phyloP scores from a whole-genome alignment of 2,797 vertebrate genomes.

The Octomys mimax region DNA sequence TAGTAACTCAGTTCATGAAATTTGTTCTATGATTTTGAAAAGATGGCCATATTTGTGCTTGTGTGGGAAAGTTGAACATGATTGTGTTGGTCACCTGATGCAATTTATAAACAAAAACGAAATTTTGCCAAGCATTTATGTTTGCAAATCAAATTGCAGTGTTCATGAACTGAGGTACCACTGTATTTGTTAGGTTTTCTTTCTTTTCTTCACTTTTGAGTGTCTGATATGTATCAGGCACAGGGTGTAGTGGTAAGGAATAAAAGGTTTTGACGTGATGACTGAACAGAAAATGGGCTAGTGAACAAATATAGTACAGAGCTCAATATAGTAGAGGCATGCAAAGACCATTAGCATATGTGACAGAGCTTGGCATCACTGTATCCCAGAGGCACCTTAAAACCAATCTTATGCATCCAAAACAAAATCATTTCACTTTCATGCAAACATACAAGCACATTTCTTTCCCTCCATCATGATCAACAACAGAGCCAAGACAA shows the following conservation, averaged over 20 bases:
- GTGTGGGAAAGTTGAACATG: not conserved
- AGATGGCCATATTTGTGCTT: not conserved
- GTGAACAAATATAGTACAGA: not conserved
- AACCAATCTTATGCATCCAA: not conserved
- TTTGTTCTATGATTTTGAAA: not conserved
- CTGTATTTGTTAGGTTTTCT: not conserved
- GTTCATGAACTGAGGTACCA: not conserved
- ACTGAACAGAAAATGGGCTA: not conserved
- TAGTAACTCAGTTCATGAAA: not conserved
- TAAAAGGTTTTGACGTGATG: constrained; percentile 17
- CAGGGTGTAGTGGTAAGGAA: not conserved
- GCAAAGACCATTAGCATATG: not conserved
- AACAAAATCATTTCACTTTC: not conserved
- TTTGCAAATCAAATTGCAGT: not conserved
- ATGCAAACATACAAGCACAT: not conserved
- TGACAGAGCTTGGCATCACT: not conserved
- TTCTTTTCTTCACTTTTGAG: not conserved
- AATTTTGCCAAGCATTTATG: not conserved
- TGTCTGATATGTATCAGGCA: not conserved
- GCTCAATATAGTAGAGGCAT: not conserved
- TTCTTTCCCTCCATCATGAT: not conserved
- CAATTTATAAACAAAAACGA: not conserved
- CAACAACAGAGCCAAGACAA: constrained; percentile 13
- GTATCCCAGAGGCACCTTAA: not conserved
- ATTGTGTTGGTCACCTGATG: not conserved